Evolutionary conservation across 2,797 vertebrate genomes (phyloP).

Genomic region (Hippopotamyrus pictus): DNA sequence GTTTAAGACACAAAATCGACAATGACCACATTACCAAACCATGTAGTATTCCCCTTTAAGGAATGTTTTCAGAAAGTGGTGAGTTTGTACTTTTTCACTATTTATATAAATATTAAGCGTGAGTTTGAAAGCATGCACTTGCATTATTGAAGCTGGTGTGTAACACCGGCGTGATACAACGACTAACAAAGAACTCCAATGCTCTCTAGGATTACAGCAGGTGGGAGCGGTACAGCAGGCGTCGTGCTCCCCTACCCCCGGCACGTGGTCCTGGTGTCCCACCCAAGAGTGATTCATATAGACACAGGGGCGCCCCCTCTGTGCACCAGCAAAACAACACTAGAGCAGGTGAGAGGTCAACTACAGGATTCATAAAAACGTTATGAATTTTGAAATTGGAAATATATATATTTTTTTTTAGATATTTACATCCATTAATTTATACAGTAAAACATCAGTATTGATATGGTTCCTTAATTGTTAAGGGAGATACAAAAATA

Average conservation of each 20-base stretch:
- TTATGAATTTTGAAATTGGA: background rate
- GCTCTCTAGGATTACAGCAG: constrained; percentile 37
- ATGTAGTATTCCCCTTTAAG: background rate
- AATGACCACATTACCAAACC: constrained; percentile 1
- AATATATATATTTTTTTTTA: background rate
- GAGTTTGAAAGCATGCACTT: background rate
- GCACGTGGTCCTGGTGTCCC: background rate
- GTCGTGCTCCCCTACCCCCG: background rate
- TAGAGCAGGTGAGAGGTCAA: constrained; percentile 19
- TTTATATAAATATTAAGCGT: background rate
- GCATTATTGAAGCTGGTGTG: background rate
- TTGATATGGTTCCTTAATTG: background rate
- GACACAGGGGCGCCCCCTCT: background rate
- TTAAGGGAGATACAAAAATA: background rate
- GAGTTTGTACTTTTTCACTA: background rate
- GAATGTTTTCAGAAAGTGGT: constrained; percentile 23
- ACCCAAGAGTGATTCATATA: background rate
- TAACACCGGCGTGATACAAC: background rate
- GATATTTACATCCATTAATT: background rate
- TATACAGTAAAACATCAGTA: background rate
- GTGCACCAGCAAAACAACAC: background rate
- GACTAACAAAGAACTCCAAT: background rate
- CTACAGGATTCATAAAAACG: background rate
- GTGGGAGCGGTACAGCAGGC: constrained; percentile 25
- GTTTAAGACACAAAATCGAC: background rate